A percentile compares a stretch with the other conserved stretches of the same genome.
Conservation (phyloP, 1,140 invertebrate species). For the Cyclargus thomasi region DNA sequence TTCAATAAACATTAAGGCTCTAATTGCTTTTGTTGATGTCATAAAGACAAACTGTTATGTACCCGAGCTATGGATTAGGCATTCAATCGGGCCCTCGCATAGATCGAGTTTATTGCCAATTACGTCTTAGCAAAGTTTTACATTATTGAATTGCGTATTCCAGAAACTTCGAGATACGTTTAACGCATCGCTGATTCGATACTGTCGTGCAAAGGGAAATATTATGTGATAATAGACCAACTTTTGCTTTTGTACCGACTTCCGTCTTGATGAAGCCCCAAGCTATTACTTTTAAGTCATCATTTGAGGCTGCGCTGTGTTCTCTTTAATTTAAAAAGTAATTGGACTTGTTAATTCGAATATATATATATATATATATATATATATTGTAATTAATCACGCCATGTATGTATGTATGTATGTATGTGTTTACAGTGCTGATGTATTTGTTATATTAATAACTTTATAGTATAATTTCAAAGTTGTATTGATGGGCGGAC, state of each 20-base stretch:
- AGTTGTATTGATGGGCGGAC: too few species aligned
- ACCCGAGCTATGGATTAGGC: neutral
- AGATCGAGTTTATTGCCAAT: constrained; percentile 7
- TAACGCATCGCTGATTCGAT: neutral
- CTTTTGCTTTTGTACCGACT: neutral
- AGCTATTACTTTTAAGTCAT: neutral
- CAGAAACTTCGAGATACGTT: neutral
- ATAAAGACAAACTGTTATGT: constrained; percentile 14
- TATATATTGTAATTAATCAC: too few species aligned
- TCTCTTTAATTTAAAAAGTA: too few species aligned
- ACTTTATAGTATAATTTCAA: too few species aligned
- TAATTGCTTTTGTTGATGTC: constrained; percentile 6
- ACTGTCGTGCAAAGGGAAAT: neutral
- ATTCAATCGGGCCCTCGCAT: constrained; percentile 12
- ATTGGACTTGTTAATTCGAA: too few species aligned
- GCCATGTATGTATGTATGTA: too few species aligned
- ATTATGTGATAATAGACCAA: neutral
- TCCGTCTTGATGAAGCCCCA: neutral
- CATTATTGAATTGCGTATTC: constrained; percentile 6
- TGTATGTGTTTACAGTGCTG: too few species aligned
- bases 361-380: too few species aligned
- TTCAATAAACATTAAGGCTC: constrained; percentile 9
- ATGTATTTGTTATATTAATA: too few species aligned
- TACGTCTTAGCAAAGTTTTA: constrained; percentile 3
- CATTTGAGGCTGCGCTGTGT: neutral